Percentiles rank a stretch among this genome's conserved stretches.
Conservation (phyloP, 2,113 vertebrate genomes). For the Notarius quadriscutis region DNA sequence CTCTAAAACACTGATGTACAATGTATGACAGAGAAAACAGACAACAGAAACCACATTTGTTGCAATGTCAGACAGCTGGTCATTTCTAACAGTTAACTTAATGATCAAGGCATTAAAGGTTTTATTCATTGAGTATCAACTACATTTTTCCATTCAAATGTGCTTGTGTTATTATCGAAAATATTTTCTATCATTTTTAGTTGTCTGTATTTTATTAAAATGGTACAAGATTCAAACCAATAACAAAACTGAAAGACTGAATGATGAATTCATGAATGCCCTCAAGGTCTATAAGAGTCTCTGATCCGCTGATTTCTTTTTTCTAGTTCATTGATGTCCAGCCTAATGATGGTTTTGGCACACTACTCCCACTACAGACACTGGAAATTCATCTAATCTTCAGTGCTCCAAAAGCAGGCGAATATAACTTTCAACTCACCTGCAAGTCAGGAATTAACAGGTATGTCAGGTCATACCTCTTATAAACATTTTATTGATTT, state of each 20-base stretch:
- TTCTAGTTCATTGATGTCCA: slow-evolving; percentile 86
- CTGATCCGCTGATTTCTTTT: slow-evolving; percentile 28
- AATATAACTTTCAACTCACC: slow-evolving; percentile 81
- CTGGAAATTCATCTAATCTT: slow-evolving; percentile 83
- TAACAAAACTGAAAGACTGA: neutral
- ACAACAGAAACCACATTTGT: neutral
- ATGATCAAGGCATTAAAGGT: neutral
- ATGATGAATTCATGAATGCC: neutral
- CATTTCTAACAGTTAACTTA: neutral
- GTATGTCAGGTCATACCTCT: slow-evolving; percentile 61
- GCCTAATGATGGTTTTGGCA: slow-evolving; percentile 85
- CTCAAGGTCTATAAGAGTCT: neutral
- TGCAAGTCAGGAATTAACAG: slow-evolving; percentile 87
- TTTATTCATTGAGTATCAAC: neutral
- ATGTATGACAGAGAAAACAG: neutral
- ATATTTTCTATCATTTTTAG: neutral
- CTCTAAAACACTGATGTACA: neutral
- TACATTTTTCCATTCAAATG: neutral
- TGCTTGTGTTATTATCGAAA: neutral
- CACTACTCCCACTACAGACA: slow-evolving; percentile 83
- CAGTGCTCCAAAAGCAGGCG: slow-evolving; percentile 76
- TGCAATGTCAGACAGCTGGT: too few relatives aligned
- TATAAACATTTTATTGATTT: neutral
- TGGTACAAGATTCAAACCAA: neutral
- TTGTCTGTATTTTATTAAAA: neutral